A percentile compares a stretch with the other conserved stretches of the same genome.
Conservation (phyloP, 1,140 invertebrate genomes). For the Latrodectus geometricus region DNA sequence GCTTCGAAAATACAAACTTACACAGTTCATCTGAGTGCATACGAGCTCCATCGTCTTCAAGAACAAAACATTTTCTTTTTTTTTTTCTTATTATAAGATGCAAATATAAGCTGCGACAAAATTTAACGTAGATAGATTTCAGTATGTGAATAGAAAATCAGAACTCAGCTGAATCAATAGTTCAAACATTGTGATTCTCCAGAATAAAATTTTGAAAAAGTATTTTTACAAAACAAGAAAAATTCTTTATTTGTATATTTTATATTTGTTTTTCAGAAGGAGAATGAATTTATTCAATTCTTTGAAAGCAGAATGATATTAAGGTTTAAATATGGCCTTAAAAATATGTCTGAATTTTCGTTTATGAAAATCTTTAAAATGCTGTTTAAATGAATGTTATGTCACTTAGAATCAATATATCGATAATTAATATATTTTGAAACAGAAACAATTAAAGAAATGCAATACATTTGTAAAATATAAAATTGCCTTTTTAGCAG, state of each 20-base stretch:
- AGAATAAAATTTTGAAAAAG: not conserved
- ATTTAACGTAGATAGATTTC: slow-evolving; percentile 26
- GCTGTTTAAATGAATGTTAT: no score
- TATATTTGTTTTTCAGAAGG: no score
- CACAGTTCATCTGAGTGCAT: not conserved
- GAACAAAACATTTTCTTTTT: not conserved
- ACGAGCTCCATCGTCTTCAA: not conserved
- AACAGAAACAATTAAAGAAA: no score
- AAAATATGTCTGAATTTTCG: no score
- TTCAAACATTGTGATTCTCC: not conserved
- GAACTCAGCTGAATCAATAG: not conserved
- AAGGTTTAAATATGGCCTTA: no score
- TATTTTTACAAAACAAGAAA: not conserved
- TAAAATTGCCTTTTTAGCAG: no score
- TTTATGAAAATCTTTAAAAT: no score
- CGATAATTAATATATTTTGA: no score
- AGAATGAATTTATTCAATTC: no score
- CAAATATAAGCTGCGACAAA: slow-evolving; percentile 30
- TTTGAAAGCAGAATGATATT: no score
- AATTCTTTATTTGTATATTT: not conserved
- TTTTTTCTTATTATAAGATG: slow-evolving; percentile 4
- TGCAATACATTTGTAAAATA: no score
- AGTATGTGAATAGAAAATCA: not conserved
- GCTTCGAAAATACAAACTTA: not conserved
- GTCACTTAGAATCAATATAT: no score